Base-by-base conservation (phyloP, 1,140 invertebrate genomes). In the Aphidius ervi region DNA sequence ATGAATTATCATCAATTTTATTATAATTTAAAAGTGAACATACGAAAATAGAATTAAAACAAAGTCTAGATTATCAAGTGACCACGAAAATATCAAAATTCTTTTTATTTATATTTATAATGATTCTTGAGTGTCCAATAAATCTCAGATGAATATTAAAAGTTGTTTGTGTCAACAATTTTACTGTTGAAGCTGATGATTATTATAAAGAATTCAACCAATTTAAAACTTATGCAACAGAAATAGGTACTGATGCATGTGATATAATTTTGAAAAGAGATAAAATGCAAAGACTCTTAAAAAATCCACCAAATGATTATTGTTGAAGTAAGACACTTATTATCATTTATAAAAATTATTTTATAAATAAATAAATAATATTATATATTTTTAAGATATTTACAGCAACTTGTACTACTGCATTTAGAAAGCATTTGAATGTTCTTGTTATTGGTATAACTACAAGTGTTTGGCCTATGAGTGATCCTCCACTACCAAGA, bases 371-470 rank as follows among this genome's bases (percentile, higher is more conserved):
- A 46, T n/a, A 9, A 7, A 23, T 23, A 23, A 23, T 23, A 2
- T 23, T 46, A 5, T 23, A 2, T 23, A 2, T 23, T 23, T 23
- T 23, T 2, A 23, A 76, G 74, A 46, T 74, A 4, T 71, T 76
- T 8, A 67, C 63, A 0, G 69, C 69, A 0, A 63, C 71, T 0
- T 84, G 83, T 66, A 83, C 78, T 53, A 68, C 76, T 5, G 82
- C 83, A 0, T 66, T 87, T 6, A 80, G 84, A 3, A 72, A 82
- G 61, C 73, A 80, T 43, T 82, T 84, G 54, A 80, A 83, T 20
- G 77, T 85, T 6, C 86, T 86, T 0, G 74, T 84, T 5, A 77
- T 87, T 6, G 84, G 0, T 78, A 82, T 53, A 83, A 85, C 2
- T 80, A 82, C 42, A 79, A 5, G 76, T 84, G 2, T 79, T 86